Evolutionary conservation across 2,113 vertebrate species (phyloP).

Genomic region (Phyllopteryx taeniolatus): DNA sequence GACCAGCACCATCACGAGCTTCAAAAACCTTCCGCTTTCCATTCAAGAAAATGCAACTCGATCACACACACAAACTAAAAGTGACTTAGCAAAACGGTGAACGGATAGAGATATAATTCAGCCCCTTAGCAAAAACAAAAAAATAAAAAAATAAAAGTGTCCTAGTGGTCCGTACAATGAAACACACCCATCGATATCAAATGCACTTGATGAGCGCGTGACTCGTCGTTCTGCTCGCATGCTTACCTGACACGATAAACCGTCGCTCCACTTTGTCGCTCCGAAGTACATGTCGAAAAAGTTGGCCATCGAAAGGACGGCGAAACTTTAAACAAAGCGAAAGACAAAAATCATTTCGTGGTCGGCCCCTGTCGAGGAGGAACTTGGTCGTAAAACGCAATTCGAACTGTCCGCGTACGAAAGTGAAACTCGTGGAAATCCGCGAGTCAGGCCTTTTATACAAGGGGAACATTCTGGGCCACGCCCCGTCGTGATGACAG

Average conservation of each 20-base stretch:
- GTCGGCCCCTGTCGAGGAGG: no score
- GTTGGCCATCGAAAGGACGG: background rate
- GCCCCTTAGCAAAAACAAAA: no score
- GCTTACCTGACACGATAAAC: background rate
- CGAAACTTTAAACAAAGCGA: background rate
- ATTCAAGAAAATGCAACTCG: no score
- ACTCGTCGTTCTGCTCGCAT: background rate
- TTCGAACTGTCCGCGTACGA: no score
- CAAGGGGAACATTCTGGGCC: background rate
- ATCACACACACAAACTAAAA: no score
- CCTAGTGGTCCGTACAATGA: background rate
- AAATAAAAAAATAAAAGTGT: background rate
- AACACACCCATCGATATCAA: background rate
- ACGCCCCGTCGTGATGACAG: background rate
- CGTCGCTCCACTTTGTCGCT: background rate
- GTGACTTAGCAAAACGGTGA: no score
- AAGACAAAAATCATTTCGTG: no score
- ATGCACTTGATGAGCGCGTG: background rate
- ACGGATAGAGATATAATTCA: no score
- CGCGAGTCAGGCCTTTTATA: background rate
- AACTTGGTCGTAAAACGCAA: no score
- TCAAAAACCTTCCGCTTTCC: no score
- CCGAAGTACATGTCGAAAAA: background rate
- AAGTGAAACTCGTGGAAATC: no score
- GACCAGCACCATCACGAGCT: no score